phyloP scores from a whole-genome alignment of 2,888 invertebrate genomes.

The Leptopterna dolabrata region DNA sequence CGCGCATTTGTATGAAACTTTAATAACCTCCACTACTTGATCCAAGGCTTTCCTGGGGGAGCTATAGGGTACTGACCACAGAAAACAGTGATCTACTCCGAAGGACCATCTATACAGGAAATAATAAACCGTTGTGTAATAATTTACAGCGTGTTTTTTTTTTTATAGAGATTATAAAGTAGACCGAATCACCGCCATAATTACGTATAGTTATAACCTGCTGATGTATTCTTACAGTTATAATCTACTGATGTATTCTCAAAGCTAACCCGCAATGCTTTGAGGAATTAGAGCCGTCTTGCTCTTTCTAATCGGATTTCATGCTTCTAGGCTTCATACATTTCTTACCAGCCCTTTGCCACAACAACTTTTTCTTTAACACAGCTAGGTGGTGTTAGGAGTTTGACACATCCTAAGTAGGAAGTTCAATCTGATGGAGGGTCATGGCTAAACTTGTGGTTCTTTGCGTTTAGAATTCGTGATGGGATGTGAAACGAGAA shows the following conservation, averaged over 20 bases:
- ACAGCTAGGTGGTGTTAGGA: background rate
- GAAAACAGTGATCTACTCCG: too few relatives aligned
- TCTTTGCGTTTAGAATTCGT: background rate
- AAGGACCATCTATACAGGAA: too few relatives aligned
- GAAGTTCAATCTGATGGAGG: background rate
- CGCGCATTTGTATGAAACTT: too few relatives aligned
- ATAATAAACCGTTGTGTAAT: too few relatives aligned
- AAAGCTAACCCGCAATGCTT: background rate
- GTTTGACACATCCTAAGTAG: background rate
- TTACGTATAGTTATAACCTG: too few relatives aligned
- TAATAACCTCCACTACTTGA: too few relatives aligned
- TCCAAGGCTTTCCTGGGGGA: too few relatives aligned
- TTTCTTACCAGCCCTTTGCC: background rate
- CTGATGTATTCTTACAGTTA: background rate
- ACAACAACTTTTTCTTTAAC: background rate
- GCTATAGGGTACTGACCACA: too few relatives aligned
- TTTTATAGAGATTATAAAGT: too few relatives aligned
- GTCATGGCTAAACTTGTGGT: background rate
- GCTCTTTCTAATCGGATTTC: background rate
- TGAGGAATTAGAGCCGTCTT: background rate
- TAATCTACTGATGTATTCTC: background rate
- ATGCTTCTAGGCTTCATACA: background rate
- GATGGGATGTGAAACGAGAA: background rate
- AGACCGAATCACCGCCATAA: too few relatives aligned
- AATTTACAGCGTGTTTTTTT: too few relatives aligned